Evolutionary conservation across 2,113 vertebrate species (phyloP).

Genomic region (Thryonomys swinderianus): DNA sequence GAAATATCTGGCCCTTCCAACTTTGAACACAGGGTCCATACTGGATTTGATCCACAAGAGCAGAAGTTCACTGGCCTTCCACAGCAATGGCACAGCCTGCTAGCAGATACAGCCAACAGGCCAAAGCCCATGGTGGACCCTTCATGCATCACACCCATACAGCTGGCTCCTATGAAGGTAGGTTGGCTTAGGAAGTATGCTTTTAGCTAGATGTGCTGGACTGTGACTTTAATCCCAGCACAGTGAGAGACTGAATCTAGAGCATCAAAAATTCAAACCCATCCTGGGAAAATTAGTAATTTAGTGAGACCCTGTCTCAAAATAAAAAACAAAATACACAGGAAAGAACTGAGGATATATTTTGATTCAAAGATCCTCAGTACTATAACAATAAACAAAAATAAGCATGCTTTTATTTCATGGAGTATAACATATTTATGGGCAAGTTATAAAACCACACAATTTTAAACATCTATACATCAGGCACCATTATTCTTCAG

Average conservation of each 20-base stretch:
- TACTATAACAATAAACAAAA: background rate
- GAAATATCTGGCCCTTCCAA: slow-evolving; percentile 99
- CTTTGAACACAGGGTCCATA: slow-evolving; percentile 99
- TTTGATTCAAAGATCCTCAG: background rate
- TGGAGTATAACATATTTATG: background rate
- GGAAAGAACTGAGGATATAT: background rate
- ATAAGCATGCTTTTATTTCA: background rate
- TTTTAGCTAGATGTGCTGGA: background rate
- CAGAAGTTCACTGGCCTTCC: slow-evolving; percentile 98
- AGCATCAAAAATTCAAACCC: background rate
- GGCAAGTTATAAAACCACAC: background rate
- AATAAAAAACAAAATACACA: background rate
- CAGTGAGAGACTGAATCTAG: background rate
- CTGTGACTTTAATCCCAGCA: background rate
- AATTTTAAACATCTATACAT: background rate
- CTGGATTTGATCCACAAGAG: slow-evolving; percentile 97
- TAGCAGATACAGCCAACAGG: slow-evolving; percentile 97
- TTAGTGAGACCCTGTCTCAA: background rate
- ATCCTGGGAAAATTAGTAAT: background rate
- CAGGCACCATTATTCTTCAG: background rate
- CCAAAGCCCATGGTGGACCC: slow-evolving; percentile 99
- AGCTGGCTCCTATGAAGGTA: slow-evolving; percentile 99
- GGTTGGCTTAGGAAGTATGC: background rate
- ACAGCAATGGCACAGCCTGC: slow-evolving; percentile 98
- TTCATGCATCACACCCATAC: slow-evolving; percentile 98